Base-by-base conservation (phyloP, 2,888 invertebrate genomes). In the Neria commutata region DNA sequence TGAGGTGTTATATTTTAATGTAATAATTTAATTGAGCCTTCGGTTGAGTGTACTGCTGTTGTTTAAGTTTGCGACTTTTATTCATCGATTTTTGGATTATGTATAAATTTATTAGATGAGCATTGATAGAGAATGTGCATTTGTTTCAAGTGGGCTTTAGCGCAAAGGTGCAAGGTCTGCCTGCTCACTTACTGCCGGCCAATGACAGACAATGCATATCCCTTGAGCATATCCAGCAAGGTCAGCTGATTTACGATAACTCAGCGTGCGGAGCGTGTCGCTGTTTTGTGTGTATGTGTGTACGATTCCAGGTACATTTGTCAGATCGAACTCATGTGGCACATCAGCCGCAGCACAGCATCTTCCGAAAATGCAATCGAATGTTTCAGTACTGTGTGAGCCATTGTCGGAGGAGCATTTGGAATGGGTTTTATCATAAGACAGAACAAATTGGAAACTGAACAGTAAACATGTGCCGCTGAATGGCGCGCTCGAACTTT, bases 401-500 rank as follows among this genome's bases (percentile, higher is more conserved):
- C 60, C 72, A 70, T 68, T 70, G 65, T 63, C 67, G 72, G 73
- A 72, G 52, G 54, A 65, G 67, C n/a, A n/a, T n/a, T n/a, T n/a
- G 56, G 16, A 8, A 71, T 71, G 71, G 75, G 75, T 14, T 76
- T 74, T 57, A 67, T 76, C 29, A 75, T 74, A 55, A 69, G 71
- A 42, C 63, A 67, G n/a, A 68, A 68, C 16, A 69, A 74, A 54
- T 67, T 76, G 58, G 71, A 76, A 61, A 66, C 66, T 33, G 71
- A 72, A 60, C 71, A 76, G 76, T 74, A 70, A 61, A 42, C 55
- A 17, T n/a, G n/a, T n/a, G n/a, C n/a, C n/a, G n/a, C n/a, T n/a
- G n/a, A n/a, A n/a, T n/a, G n/a, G n/a, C n/a, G n/a, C n/a, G n/a
- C n/a, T n/a, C n/a, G n/a, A n/a, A n/a, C n/a, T n/a, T n/a, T n/a